A percentile compares a stretch with the other conserved stretches of the same genome.
Evolutionary conservation across 2,888 invertebrate species (phyloP).

Genomic region (Synergus laeviventris): DNA sequence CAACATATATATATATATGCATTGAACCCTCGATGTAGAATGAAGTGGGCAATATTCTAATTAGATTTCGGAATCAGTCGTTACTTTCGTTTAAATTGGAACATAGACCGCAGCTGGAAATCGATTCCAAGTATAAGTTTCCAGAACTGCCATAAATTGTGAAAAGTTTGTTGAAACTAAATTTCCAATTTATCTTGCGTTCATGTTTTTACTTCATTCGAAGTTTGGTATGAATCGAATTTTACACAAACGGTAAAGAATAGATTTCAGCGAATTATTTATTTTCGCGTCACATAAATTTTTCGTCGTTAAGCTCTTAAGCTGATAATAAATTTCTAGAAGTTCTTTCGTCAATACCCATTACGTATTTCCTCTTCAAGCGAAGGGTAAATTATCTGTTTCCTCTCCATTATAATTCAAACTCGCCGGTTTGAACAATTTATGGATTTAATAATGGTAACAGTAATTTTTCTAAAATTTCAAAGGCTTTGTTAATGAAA

Average conservation of each 20-base stretch:
- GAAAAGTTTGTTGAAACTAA: constrained; percentile 27
- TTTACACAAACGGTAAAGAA: not conserved
- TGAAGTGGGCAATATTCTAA: not conserved
- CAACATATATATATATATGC: not conserved
- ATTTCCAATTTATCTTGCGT: constrained; percentile 11
- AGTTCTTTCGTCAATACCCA: no score
- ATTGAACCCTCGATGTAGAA: not conserved
- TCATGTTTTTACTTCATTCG: not conserved
- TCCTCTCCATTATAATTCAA: no score
- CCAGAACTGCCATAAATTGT: not conserved
- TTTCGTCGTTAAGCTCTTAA: not conserved
- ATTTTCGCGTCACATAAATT: not conserved
- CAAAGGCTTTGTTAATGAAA: no score
- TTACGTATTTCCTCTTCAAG: no score
- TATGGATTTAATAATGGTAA: no score
- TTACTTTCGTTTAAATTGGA: not conserved
- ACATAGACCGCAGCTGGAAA: constrained; percentile 5
- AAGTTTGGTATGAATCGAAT: not conserved
- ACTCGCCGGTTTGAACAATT: no score
- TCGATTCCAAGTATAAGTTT: not conserved
- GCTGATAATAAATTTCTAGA: no score
- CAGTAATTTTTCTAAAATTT: no score
- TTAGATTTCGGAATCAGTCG: not conserved
- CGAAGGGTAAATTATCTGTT: no score
- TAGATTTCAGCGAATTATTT: not conserved